Base-by-base conservation (phyloP, 2,888 invertebrate species). In the Chironomus tentans region DNA sequence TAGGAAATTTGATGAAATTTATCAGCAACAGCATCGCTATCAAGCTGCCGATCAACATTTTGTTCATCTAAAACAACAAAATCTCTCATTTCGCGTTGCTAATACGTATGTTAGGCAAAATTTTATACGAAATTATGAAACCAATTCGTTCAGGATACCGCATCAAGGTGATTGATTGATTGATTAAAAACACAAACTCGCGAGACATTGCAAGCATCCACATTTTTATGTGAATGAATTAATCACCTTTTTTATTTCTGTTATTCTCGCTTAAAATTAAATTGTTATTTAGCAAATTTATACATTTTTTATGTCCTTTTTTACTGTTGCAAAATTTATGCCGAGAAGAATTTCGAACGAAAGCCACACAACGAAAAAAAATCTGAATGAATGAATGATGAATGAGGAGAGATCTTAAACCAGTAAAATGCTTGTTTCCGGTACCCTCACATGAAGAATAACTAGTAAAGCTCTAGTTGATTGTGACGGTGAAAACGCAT, bases 51-150 rank as follows among this genome's bases (percentile, higher is more conserved):
- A 47, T n/a, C 47, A 21, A 15, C 69, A 38, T 46, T 74, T 74
- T 24, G 68, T 47, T 50, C 65, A 74, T 68, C 47, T 56, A 13
- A 65, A 74, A 15, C 74, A 74, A 22, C 74, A 74, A 50, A 74
- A 74, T 68, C 74, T 56, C n/a, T 74, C 74, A 47, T 74, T 74
- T 68, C 74, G 74, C n/a, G 50, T 74, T 46, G 50, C 68, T 13
- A 74, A 68, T 61, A 68, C 74, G 22, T 74, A 74, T 68, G 62
- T 50, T 61, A 65, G 48, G 22, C 38, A 74, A 48, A 74, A 74
- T 28, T 74, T 74, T 24, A 22, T 74, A 10, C 65, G 74, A 18
- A 56, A 68, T 65, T 68, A 74, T 13, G 74, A 74, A 68, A 74
- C 74, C 15, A 74, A 74, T 48, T 74, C 74, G 7, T 74, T 74